Evolutionary conservation across 2,888 invertebrate species (phyloP).

Genomic region (Nomada fabriciana): DNA sequence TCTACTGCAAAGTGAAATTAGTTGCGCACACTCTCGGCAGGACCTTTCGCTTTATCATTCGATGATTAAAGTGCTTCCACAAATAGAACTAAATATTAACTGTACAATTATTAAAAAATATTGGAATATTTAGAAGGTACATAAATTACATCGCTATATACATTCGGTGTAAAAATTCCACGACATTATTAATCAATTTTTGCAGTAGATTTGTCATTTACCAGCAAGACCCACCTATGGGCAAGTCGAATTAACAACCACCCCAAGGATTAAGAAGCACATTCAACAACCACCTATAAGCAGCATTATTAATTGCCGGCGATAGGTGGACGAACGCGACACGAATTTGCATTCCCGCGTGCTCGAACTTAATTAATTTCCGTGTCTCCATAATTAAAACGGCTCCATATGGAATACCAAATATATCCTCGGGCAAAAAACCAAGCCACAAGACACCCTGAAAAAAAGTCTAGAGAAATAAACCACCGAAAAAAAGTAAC

Average conservation of each 20-base stretch:
- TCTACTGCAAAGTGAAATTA: neutral
- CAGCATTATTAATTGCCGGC: slow-evolving; percentile 23
- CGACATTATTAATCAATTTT: neutral
- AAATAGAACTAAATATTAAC: neutral
- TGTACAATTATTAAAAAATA: no score
- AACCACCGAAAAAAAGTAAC: neutral
- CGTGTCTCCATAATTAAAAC: slow-evolving; percentile 46
- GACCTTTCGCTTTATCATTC: neutral
- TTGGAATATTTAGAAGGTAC: no score
- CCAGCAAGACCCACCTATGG: neutral
- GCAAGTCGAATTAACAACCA: neutral
- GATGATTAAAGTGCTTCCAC: no score
- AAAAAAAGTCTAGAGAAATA: no score
- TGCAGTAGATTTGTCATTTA: neutral
- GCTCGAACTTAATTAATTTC: slow-evolving; percentile 40
- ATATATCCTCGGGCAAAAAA: no score
- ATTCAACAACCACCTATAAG: slow-evolving; percentile 2
- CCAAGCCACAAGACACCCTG: neutral
- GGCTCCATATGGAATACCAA: slow-evolving; percentile 2
- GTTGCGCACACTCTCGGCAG: neutral
- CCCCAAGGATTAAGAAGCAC: neutral
- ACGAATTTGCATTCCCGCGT: slow-evolving; percentile 23
- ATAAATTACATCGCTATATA: no score
- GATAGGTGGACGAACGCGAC: neutral
- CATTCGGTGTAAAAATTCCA: neutral